These are phyloP conservation scores for Myiagra hebetior DNA, from an alignment of 2,113 vertebrate genomes.

Conservation along the genomic window DNA sequence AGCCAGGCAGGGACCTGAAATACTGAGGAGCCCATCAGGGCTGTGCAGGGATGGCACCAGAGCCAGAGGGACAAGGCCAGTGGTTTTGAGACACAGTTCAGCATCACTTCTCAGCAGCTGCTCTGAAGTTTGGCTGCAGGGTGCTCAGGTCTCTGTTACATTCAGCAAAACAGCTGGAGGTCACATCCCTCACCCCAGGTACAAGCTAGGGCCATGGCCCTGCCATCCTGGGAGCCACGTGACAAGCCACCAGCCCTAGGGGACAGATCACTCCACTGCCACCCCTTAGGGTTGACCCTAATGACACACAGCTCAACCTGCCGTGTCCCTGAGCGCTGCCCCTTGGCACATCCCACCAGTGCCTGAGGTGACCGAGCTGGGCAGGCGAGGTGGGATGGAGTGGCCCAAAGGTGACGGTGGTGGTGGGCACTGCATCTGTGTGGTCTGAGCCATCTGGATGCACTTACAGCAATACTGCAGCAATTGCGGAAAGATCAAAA, in stretches of 20 bases:
- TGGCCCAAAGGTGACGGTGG: background rate
- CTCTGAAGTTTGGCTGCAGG: background rate
- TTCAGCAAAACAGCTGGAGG: background rate
- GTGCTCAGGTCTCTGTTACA: fast-evolving
- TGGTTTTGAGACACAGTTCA: fast-evolving
- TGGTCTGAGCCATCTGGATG: conserved; percentile 84
- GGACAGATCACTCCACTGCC: background rate
- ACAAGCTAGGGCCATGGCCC: fast-evolving
- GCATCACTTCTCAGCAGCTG: background rate
- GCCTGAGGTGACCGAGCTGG: fast-evolving
- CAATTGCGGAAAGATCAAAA: conserved; percentile 77
- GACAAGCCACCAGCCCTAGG: background rate
- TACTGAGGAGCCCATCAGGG: background rate
- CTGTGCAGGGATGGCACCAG: fast-evolving
- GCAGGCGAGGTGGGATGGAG: fast-evolving
- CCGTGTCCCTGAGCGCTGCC: fast-evolving
- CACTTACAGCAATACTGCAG: conserved; percentile 79
- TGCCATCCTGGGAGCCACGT: fast-evolving
- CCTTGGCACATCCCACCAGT: background rate
- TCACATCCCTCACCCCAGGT: background rate
- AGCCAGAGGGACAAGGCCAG: fast-evolving
- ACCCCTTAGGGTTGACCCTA: background rate
- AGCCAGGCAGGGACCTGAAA: background rate
- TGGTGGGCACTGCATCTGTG: conserved; percentile 35
- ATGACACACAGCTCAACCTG: background rate